A percentile compares a stretch with the other conserved stretches of the same genome.
Conservation (phyloP, 35 echinoderm and acorn worm genomes). For the Amphiura filiformis region DNA sequence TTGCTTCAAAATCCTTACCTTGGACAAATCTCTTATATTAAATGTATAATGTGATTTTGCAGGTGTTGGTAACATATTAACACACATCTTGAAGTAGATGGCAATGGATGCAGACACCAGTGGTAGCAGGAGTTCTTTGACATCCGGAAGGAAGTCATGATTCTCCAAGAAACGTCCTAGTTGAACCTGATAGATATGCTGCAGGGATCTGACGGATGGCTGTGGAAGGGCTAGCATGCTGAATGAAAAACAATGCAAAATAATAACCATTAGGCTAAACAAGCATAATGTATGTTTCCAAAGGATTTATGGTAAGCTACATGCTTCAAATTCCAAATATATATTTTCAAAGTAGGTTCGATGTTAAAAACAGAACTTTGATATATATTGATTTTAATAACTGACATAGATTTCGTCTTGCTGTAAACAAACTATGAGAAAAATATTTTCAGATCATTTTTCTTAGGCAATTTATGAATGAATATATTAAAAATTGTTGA, state of each 20-base stretch:
- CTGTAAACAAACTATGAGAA: too few relatives aligned
- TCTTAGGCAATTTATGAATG: too few relatives aligned
- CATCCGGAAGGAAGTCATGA: constrained; percentile 86
- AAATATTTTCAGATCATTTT: too few relatives aligned
- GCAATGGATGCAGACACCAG: constrained; percentile 93
- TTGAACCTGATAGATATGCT: constrained; percentile 99
- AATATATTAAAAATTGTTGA: too few relatives aligned
- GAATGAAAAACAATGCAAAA: neutral
- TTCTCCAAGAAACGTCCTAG: constrained; percentile 92
- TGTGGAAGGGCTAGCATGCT: constrained; percentile 92
- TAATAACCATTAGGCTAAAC: neutral
- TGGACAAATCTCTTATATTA: constrained; percentile 96
- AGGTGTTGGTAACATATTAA: constrained; percentile 92
- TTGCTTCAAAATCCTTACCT: constrained; percentile 29
- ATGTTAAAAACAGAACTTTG: too few relatives aligned
- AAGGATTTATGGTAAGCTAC: neutral
- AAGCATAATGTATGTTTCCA: too few relatives aligned
- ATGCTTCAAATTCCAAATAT: neutral
- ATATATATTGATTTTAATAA: too few relatives aligned
- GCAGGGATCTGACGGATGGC: constrained; percentile 82
- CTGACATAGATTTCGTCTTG: too few relatives aligned
- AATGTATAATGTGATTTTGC: constrained; percentile 98
- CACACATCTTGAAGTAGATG: constrained; percentile 97
- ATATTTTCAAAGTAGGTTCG: neutral
- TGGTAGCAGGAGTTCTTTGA: constrained; percentile 75